A percentile compares a stretch with the other conserved stretches of the same genome.
Evolutionary conservation across 2,888 invertebrate genomes (phyloP).

Genomic region (Drosophila tripunctata): DNA sequence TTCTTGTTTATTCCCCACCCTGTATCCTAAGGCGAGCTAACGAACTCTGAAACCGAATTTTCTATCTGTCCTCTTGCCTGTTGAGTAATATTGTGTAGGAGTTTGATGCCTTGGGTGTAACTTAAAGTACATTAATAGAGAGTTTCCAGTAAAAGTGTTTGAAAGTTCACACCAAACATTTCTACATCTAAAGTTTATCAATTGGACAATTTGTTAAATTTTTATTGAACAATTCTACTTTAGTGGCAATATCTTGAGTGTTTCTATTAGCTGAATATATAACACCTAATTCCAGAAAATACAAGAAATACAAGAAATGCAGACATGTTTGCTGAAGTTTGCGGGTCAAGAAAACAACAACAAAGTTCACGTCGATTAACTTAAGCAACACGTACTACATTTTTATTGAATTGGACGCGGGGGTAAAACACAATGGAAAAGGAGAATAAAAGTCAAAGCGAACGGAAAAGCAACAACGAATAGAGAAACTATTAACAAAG

Average conservation of each 20-base stretch:
- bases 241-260: slow-evolving; percentile 25
- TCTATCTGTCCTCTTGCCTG: neutral
- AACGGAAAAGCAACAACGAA: slow-evolving; percentile 9
- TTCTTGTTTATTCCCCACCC: neutral
- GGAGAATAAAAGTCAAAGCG: slow-evolving; percentile 2
- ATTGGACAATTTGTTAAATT: neutral
- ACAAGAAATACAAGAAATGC: neutral
- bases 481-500: slow-evolving; percentile 59
- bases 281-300: slow-evolving; percentile 14
- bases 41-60: neutral
- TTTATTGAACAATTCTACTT: slow-evolving; percentile 8
- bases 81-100: neutral
- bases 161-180: no score
- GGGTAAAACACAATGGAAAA: slow-evolving; percentile 20
- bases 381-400: slow-evolving; percentile 58
- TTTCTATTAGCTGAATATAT: slow-evolving; percentile 20
- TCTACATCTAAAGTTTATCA: neutral
- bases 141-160: neutral
- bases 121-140: neutral
- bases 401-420: slow-evolving; percentile 58
- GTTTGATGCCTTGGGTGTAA: neutral
- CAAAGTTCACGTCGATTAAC: slow-evolving; percentile 49
- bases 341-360: slow-evolving; percentile 10
- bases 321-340: neutral
- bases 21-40: slow-evolving; percentile 7